Conservation (phyloP, 2,888 invertebrate species). For the Netelia inedita region DNA sequence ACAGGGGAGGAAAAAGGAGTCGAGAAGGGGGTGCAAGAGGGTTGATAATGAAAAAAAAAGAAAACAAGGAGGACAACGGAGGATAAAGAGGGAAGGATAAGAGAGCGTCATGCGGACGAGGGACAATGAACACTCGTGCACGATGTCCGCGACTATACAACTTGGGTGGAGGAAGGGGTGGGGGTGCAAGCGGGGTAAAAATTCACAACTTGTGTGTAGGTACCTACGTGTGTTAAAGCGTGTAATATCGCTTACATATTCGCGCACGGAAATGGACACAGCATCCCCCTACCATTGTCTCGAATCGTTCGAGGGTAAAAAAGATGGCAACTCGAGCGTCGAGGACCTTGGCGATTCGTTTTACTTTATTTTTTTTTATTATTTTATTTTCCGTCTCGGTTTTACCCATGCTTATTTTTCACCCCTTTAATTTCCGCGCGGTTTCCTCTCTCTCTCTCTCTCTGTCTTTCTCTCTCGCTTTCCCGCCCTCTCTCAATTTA, state of each 20-base stretch:
- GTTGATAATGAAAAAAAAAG: constrained; percentile 4
- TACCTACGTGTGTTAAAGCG: not conserved
- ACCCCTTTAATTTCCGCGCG: not conserved
- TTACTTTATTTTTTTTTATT: not conserved
- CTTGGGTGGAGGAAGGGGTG: not conserved
- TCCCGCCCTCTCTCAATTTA: not conserved
- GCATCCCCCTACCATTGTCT: constrained; percentile 44
- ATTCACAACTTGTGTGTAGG: not conserved
- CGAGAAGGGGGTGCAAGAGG: too few relatives aligned
- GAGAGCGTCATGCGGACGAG: not conserved
- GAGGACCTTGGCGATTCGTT: constrained; percentile 11
- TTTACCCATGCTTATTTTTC: not conserved
- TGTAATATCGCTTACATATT: not conserved
- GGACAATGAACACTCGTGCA: constrained; percentile 30
- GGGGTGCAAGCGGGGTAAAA: constrained; percentile 2
- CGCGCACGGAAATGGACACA: not conserved
- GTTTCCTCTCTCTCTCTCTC: not conserved
- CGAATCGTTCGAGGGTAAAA: constrained; percentile 43
- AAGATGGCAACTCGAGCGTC: constrained; percentile 27
- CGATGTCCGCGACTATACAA: not conserved
- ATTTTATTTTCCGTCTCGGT: not conserved
- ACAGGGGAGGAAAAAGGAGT: not conserved
- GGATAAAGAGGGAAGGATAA: constrained; percentile 13
- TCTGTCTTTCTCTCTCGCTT: not conserved
- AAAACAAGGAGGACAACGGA: not conserved